These are phyloP conservation scores for Grammomys surdaster DNA, from an alignment of 2,113 vertebrate genomes.

Conservation along the genomic window DNA sequence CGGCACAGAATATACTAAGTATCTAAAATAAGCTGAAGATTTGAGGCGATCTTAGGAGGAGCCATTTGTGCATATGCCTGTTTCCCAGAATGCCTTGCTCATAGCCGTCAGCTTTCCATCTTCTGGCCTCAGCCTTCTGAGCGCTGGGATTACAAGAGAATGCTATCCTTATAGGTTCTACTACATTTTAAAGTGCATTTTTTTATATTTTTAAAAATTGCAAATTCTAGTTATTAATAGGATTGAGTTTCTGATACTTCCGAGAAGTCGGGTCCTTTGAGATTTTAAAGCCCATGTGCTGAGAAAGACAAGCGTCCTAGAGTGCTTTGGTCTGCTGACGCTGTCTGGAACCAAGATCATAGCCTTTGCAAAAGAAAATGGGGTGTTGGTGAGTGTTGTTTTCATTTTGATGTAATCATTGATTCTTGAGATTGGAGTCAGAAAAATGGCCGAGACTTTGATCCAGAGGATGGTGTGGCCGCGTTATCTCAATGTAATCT, in stretches of 20 bases:
- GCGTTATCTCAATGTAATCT: conserved; percentile 33
- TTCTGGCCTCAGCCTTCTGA: too few relatives aligned
- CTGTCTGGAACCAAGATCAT: neutral
- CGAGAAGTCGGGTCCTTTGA: conserved; percentile 26
- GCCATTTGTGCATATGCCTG: neutral
- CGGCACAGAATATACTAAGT: neutral
- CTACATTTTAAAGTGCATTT: conserved; percentile 17
- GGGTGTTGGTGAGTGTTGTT: neutral
- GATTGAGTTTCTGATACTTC: conserved; percentile 18
- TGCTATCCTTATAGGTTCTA: neutral
- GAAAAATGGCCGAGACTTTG: conserved; percentile 47
- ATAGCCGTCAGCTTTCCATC: too few relatives aligned
- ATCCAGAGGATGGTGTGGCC: neutral
- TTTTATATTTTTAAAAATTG: neutral
- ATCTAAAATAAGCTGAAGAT: neutral
- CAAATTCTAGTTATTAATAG: neutral
- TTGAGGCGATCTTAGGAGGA: neutral
- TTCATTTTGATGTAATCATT: conserved; percentile 37
- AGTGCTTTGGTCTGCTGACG: conserved; percentile 17
- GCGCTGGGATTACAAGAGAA: neutral
- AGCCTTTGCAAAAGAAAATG: conserved; percentile 18
- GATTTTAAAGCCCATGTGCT: neutral
- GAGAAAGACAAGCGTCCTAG: neutral
- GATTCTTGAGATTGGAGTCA: conserved; percentile 57
- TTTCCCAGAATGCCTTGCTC: neutral